A percentile compares a stretch with the other conserved stretches of the same genome.
Conservation (phyloP, 2,797 vertebrate genomes). For the Pitangus sulphuratus region DNA sequence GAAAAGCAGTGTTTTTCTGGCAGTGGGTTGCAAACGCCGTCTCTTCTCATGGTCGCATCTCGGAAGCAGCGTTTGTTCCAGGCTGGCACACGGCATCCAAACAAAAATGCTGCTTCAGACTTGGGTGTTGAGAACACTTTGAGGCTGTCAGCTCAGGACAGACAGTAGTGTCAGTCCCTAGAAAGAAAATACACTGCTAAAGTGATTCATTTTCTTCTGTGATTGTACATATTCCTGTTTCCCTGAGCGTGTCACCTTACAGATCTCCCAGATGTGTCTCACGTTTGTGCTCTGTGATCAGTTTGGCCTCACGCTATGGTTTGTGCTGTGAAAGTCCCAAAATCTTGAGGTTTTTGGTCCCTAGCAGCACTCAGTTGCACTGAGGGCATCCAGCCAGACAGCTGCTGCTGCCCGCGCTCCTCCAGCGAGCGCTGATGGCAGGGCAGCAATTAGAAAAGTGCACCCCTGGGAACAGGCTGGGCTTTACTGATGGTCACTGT, state of each 20-base stretch:
- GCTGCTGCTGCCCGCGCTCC: neutral
- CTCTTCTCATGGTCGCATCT: neutral
- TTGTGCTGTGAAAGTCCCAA: neutral
- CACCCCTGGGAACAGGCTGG: neutral
- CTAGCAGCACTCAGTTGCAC: rapidly evolving
- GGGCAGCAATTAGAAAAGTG: neutral
- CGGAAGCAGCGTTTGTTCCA: neutral
- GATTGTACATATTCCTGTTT: neutral
- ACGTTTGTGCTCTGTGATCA: neutral
- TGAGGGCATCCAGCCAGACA: neutral
- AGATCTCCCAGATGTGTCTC: neutral
- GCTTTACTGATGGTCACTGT: neutral
- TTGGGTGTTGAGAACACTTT: neutral
- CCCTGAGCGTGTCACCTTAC: neutral
- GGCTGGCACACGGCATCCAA: neutral
- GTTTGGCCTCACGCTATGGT: neutral
- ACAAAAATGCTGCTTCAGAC: neutral
- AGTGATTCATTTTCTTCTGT: neutral
- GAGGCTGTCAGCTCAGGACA: neutral
- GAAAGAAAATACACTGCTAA: neutral
- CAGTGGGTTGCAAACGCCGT: rapidly evolving
- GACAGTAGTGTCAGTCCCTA: neutral
- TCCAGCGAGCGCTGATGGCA: rapidly evolving
- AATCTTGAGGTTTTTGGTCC: neutral
- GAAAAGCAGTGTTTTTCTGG: neutral